Percentiles rank a stretch among this genome's conserved stretches.
These are phyloP conservation scores for Drosophila seguyi DNA, from an alignment of 1,140 invertebrate genomes.

Conservation along the genomic window DNA sequence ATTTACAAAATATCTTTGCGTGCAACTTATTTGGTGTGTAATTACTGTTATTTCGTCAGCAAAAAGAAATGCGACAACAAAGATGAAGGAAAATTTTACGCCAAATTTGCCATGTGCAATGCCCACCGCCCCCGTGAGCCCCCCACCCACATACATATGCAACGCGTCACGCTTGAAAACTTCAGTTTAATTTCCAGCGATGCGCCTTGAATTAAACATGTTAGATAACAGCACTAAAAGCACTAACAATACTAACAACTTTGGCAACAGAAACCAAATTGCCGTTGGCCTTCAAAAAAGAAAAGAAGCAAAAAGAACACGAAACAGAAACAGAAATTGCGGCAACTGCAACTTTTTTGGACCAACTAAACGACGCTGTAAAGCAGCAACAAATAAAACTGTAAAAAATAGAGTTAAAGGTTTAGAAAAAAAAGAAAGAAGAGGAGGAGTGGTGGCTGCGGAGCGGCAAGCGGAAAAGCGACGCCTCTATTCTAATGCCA, in stretches of 20 bases:
- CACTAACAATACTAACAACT: conserved; percentile 28
- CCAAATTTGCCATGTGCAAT: conserved; percentile 68
- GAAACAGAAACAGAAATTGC: conserved; percentile 37
- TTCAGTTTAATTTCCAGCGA: conserved; percentile 70
- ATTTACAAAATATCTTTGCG: neutral
- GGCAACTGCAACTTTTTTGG: conserved; percentile 67
- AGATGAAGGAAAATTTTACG: conserved; percentile 72
- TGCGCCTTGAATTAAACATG: conserved; percentile 81
- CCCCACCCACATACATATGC: conserved; percentile 5
- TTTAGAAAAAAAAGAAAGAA: neutral
- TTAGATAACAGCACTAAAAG: conserved; percentile 73
- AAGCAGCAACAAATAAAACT: conserved; percentile 35
- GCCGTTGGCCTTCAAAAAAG: conserved; percentile 35
- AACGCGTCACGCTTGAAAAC: conserved; percentile 63
- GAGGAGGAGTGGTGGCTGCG: conserved; percentile 14
- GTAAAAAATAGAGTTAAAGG: conserved; percentile 13
- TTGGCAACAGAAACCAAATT: conserved; percentile 34
- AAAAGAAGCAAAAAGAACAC: conserved; percentile 56
- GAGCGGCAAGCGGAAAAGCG: conserved; percentile 63
- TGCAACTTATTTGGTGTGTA: conserved; percentile 40
- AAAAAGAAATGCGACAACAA: conserved; percentile 22
- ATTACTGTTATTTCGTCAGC: conserved; percentile 69
- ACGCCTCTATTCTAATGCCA: conserved; percentile 76
- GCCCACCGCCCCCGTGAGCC: neutral
- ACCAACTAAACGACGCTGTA: conserved; percentile 65